phyloP scores from a whole-genome alignment of 1,140 invertebrate genomes.

The Gonatopus flavifemur region DNA sequence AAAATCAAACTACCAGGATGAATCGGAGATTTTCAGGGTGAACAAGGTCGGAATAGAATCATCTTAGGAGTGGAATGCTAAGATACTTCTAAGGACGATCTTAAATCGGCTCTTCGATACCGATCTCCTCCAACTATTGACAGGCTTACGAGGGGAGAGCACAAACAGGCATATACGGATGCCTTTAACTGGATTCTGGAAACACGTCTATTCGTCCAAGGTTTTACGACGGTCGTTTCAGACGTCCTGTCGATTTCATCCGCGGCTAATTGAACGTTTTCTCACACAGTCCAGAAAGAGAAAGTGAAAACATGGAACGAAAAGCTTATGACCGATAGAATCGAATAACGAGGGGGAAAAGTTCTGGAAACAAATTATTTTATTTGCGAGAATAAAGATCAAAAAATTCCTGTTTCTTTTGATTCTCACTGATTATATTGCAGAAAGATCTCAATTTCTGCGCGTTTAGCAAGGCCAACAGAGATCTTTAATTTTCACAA shows the following conservation, averaged over 20 bases:
- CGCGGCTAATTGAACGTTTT: slow-evolving; percentile 51
- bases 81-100: slow-evolving; percentile 17
- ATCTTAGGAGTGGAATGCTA: slow-evolving; percentile 29
- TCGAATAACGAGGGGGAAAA: not conserved
- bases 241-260: slow-evolving; percentile 47
- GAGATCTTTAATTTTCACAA: not conserved
- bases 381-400: not conserved
- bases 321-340: not conserved
- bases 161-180: too few relatives aligned
- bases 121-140: slow-evolving; percentile 28
- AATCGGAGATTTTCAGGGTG: slow-evolving; percentile 10
- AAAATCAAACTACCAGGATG: slow-evolving; percentile 17
- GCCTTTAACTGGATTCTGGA: slow-evolving; percentile 43
- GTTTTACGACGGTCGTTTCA: slow-evolving; percentile 43
- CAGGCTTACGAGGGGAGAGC: slow-evolving; percentile 13
- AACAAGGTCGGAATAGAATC: slow-evolving; percentile 27
- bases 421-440: not conserved
- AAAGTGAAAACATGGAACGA: slow-evolving; percentile 19
- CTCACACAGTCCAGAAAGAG: slow-evolving; percentile 40
- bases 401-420: not conserved
- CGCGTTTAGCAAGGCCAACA: not conserved
- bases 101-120: slow-evolving; percentile 31
- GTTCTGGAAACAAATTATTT: not conserved
- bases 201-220: slow-evolving; percentile 34
- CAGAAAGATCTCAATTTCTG: not conserved